Conservation (phyloP, 2,797 vertebrate species). For the Chromis chromis region DNA sequence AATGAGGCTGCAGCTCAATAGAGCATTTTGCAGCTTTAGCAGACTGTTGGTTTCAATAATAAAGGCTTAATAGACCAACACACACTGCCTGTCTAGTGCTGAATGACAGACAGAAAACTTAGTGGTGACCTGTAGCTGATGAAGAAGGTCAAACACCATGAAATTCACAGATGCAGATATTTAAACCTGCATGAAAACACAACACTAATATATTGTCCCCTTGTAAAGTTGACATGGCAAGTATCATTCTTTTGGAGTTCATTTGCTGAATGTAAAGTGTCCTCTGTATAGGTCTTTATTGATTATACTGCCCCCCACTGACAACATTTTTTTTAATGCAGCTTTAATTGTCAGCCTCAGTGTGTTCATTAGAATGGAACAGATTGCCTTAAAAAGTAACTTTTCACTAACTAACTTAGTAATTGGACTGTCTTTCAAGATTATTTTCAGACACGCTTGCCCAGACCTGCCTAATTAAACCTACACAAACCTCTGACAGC, state of each 20-base stretch:
- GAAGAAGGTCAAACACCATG: no score
- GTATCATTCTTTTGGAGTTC: neutral
- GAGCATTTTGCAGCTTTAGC: neutral
- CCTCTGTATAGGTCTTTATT: neutral
- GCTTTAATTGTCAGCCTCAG: slow-evolving; percentile 24
- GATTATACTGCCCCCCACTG: slow-evolving; percentile 19
- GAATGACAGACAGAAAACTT: no score
- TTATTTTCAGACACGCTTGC: slow-evolving; percentile 47
- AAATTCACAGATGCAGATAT: no score
- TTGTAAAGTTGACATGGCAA: neutral
- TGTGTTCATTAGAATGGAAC: slow-evolving; percentile 45
- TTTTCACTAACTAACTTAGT: slow-evolving; percentile 45
- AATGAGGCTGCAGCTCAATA: no score
- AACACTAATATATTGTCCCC: neutral
- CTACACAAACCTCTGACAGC: slow-evolving; percentile 55
- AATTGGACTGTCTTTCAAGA: slow-evolving; percentile 69
- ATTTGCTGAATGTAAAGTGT: neutral
- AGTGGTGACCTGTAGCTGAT: no score
- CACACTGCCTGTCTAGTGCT: no score
- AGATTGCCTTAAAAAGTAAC: slow-evolving; percentile 38
- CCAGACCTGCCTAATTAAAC: slow-evolving; percentile 63
- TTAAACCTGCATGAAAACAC: no score
- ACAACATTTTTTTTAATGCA: slow-evolving; percentile 6
- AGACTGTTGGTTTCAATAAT: neutral
- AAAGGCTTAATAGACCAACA: no score